Conservation (phyloP, 2,113 vertebrate genomes). For the Amphiprion percula region DNA sequence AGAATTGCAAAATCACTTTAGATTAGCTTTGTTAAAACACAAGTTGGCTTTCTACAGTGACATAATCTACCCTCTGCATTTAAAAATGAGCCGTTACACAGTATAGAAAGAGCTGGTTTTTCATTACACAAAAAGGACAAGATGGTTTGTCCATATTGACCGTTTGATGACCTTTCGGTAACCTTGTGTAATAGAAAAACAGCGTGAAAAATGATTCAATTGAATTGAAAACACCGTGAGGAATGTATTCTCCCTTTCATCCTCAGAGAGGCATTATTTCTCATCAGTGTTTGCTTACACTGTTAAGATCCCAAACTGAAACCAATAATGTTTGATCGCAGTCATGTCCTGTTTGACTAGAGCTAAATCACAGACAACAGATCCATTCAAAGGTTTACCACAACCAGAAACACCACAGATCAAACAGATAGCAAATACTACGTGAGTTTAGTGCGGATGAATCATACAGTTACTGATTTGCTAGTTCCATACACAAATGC, state of each 20-base stretch:
- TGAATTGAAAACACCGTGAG: conserved; percentile 15
- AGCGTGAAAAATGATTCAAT: background rate
- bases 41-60: background rate
- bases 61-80: background rate
- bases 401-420: conserved; percentile 15
- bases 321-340: conserved; percentile 37
- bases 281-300: conserved; percentile 32
- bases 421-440: conserved; percentile 32
- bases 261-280: conserved; percentile 2
- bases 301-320: conserved; percentile 23
- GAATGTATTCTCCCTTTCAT: conserved; percentile 31
- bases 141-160: background rate
- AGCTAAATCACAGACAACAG: conserved; percentile 33
- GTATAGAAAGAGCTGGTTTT: background rate
- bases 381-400: conserved; percentile 39
- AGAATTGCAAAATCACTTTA: too few relatives aligned
- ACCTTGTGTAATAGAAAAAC: conserved; percentile 5
- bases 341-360: conserved; percentile 34
- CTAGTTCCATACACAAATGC: conserved; percentile 41
- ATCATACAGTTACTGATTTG: conserved; percentile 60
- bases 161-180: background rate
- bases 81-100: background rate
- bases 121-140: background rate
- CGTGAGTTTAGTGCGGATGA: conserved; percentile 33
- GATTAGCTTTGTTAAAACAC: too few relatives aligned